Evolutionary conservation across 2,113 vertebrate species (phyloP).

Genomic region (Caracal caracal): DNA sequence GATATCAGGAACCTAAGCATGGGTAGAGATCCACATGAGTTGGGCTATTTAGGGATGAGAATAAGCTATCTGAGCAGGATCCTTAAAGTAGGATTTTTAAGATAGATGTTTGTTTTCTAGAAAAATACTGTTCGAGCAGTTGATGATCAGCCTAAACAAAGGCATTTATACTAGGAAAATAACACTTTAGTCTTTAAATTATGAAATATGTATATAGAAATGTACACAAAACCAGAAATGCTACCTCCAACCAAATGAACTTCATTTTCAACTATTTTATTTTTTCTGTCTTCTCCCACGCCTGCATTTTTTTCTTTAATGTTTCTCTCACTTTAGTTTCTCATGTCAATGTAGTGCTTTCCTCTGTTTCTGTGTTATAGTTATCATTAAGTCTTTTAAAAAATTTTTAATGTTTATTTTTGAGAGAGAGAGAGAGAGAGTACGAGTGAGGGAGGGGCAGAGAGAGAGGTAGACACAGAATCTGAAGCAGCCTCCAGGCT

Average conservation of each 20-base stretch:
- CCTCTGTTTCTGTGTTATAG: background rate
- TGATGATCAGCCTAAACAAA: background rate
- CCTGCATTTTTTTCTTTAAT: background rate
- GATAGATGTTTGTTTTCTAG: background rate
- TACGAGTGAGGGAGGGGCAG: too few species aligned
- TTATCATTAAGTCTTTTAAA: background rate
- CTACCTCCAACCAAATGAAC: background rate
- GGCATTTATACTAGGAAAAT: background rate
- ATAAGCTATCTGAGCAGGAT: background rate
- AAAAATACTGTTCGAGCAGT: background rate
- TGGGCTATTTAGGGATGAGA: background rate
- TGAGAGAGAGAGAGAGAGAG: too few species aligned
- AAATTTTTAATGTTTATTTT: too few species aligned
- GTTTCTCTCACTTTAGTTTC: background rate
- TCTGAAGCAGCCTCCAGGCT: too few species aligned
- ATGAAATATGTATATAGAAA: background rate
- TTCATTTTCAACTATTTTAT: background rate
- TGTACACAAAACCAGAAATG: background rate
- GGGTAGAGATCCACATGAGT: background rate
- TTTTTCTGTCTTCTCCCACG: background rate
- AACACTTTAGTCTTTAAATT: background rate
- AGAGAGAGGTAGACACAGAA: too few species aligned
- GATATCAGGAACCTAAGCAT: background rate
- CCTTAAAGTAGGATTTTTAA: background rate
- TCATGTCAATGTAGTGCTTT: background rate